These are phyloP conservation scores for Aspidoscelis tigris DNA, from an alignment of 2,113 vertebrate genomes.

Conservation along the genomic window DNA sequence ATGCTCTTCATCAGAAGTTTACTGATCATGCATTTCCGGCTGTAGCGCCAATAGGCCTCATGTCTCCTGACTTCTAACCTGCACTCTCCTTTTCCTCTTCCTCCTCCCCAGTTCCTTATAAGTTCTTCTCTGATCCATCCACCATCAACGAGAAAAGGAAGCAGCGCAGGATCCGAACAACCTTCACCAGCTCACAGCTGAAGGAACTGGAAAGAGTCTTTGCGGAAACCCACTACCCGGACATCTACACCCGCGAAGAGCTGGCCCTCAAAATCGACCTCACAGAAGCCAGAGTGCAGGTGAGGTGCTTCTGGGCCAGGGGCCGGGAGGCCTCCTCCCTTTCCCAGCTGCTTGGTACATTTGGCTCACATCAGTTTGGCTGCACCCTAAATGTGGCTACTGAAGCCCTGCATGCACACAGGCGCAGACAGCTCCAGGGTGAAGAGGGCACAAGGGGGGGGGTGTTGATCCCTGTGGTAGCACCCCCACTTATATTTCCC, in stretches of 20 bases:
- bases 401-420: not conserved
- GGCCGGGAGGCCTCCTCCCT: not conserved
- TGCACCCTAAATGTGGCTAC: not conserved
- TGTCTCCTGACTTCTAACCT: not conserved
- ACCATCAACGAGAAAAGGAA: slow-evolving; percentile 95
- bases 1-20: too few species aligned
- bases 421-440: not conserved
- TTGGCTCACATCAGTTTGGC: not conserved
- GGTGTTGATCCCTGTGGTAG: too few species aligned
- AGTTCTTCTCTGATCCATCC: slow-evolving; percentile 91
- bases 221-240: slow-evolving; percentile 92
- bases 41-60: not conserved
- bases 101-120: slow-evolving; percentile 83
- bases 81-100: fast-evolving
- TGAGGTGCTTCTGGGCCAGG: slow-evolving; percentile 51
- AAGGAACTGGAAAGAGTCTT: slow-evolving; percentile 96
- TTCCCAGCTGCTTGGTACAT: not conserved
- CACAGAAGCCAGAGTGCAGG: slow-evolving; percentile 94
- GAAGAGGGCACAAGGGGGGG: too few species aligned
- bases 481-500: not conserved
- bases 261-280: slow-evolving; percentile 96
- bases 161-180: slow-evolving; percentile 93
- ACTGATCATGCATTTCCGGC: too few species aligned
- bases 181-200: slow-evolving; percentile 94
- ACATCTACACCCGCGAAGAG: slow-evolving; percentile 94